These are phyloP conservation scores for Fabriciana adippe DNA, from an alignment of 2,888 invertebrate species.

Conservation along the genomic window DNA sequence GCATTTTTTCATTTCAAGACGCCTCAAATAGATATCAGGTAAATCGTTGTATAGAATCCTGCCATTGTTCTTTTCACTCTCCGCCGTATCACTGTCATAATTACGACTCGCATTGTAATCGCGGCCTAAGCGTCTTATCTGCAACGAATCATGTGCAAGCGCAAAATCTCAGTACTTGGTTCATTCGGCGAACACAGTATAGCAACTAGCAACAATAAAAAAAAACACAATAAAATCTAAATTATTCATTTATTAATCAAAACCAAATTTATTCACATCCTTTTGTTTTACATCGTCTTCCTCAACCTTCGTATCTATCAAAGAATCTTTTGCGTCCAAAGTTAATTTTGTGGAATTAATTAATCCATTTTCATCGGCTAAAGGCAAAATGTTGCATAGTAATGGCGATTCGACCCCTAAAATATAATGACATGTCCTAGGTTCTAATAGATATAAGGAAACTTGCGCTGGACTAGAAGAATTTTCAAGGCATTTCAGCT, in stretches of 20 bases:
- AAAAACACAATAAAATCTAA: conserved; percentile 7
- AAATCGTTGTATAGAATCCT: too few species aligned
- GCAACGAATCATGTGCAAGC: too few species aligned
- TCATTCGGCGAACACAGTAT: too few species aligned
- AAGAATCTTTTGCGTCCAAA: conserved; percentile 41
- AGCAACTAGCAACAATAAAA: neutral
- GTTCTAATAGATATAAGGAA: conserved; percentile 94
- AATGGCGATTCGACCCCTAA: conserved; percentile 96
- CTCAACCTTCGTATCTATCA: conserved; percentile 46
- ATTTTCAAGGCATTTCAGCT: conserved; percentile 88
- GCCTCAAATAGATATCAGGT: too few species aligned
- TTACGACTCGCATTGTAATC: too few species aligned
- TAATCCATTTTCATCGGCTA: conserved; percentile 91
- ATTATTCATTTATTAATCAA: conserved; percentile 53
- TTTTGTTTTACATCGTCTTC: conserved; percentile 47
- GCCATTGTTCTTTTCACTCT: too few species aligned
- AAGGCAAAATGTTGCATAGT: conserved; percentile 91
- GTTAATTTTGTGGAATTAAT: conserved; percentile 54
- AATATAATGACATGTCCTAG: conserved; percentile 95
- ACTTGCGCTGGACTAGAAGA: conserved; percentile 90
- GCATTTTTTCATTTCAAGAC: too few species aligned
- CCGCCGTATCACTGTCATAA: too few species aligned
- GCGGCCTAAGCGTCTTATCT: too few species aligned
- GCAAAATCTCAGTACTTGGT: too few species aligned
- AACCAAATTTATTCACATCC: conserved; percentile 52